These are phyloP conservation scores for Anarsia innoxiella DNA, from an alignment of 2,888 invertebrate species.

Conservation along the genomic window DNA sequence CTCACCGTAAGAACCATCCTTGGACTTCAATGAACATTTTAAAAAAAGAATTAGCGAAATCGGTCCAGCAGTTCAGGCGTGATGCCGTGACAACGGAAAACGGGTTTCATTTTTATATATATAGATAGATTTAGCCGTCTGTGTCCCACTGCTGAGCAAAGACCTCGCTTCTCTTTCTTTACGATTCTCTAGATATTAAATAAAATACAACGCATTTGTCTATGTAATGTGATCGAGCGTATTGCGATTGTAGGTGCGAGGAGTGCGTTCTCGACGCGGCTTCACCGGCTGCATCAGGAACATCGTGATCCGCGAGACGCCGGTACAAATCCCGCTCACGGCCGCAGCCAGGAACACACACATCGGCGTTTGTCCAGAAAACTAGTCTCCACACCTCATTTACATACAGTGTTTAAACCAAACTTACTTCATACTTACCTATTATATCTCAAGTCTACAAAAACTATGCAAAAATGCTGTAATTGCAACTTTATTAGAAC, in stretches of 20 bases:
- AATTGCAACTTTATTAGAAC: too few relatives aligned
- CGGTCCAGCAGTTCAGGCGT: too few relatives aligned
- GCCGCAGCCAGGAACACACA: slow-evolving; percentile 83
- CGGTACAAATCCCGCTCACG: slow-evolving; percentile 41
- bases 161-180: background rate
- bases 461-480: too few relatives aligned
- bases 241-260: slow-evolving; percentile 50
- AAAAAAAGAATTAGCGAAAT: too few relatives aligned
- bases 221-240: background rate
- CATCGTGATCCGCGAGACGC: slow-evolving; percentile 70
- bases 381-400: too few relatives aligned
- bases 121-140: background rate
- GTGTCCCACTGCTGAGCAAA: background rate
- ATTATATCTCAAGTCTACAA: too few relatives aligned
- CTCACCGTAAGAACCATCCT: too few relatives aligned
- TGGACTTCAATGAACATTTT: too few relatives aligned
- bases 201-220: background rate
- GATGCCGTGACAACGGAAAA: too few relatives aligned
- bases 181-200: too few relatives aligned
- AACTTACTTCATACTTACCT: too few relatives aligned
- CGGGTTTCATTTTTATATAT: background rate
- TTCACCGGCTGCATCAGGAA: slow-evolving; percentile 89
- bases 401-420: too few relatives aligned
- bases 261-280: slow-evolving; percentile 80
- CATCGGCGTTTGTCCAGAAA: slow-evolving; percentile 86